A percentile compares a stretch with the other conserved stretches of the same genome.
These are phyloP conservation scores for Pseudomyrmex sp. DNA, from an alignment of 1,140 invertebrate species.

Conservation along the genomic window DNA sequence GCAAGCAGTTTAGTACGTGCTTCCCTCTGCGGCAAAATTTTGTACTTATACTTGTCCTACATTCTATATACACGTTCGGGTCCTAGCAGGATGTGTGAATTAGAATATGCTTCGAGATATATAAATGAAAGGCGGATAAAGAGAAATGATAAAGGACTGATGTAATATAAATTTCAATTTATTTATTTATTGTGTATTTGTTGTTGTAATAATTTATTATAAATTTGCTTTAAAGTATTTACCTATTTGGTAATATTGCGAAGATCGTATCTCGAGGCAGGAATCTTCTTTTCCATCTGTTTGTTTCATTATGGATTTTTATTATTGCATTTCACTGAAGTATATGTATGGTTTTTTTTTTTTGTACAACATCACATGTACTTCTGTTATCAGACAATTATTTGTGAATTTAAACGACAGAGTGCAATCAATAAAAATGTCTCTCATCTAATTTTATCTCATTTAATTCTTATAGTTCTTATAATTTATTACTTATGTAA, in stretches of 20 bases:
- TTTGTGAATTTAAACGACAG: background rate
- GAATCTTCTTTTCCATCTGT: slow-evolving; percentile 71
- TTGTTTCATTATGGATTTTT: slow-evolving; percentile 7
- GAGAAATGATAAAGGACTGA: background rate
- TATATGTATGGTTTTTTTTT: background rate
- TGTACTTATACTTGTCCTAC: slow-evolving; percentile 66
- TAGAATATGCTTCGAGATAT: background rate
- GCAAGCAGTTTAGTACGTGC: slow-evolving; percentile 73
- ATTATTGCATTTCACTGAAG: background rate
- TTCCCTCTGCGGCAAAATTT: slow-evolving; percentile 74
- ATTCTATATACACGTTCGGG: slow-evolving; percentile 46
- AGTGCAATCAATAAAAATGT: too few relatives aligned
- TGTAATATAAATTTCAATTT: background rate
- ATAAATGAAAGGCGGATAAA: too few relatives aligned
- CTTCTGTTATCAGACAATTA: background rate
- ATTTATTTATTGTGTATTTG: background rate
- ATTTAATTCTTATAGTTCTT: background rate
- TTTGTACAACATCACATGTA: background rate
- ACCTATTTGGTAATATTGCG: slow-evolving; percentile 27
- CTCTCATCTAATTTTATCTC: too few relatives aligned
- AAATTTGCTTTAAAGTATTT: slow-evolving; percentile 24
- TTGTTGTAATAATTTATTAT: background rate
- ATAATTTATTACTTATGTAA: too few relatives aligned
- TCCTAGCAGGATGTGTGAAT: background rate
- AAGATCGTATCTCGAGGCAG: slow-evolving; percentile 31